These are phyloP conservation scores for Columba guinea DNA, from an alignment of 2,797 vertebrate genomes.

Conservation along the genomic window DNA sequence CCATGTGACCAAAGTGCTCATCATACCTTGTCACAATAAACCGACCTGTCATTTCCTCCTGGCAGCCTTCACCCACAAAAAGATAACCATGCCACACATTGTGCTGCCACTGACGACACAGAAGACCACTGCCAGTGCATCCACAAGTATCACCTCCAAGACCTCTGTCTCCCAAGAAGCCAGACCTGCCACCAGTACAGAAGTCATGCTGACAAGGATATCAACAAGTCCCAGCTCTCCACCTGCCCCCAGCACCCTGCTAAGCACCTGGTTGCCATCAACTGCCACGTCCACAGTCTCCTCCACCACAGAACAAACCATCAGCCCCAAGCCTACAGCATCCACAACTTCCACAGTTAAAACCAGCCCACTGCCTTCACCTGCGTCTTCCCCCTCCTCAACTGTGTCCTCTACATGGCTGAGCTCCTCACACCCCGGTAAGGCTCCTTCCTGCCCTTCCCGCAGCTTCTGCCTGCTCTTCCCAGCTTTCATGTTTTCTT, in stretches of 20 bases:
- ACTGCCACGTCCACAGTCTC: not conserved
- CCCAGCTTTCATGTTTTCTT: not conserved
- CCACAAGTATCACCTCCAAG: not conserved
- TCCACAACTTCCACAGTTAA: not conserved
- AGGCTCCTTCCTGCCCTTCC: not conserved
- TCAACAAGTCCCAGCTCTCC: not conserved
- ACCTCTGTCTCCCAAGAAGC: not conserved
- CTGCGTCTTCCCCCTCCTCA: not conserved
- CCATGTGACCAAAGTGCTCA: accelerated
- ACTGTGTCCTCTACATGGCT: not conserved
- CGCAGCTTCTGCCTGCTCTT: not conserved
- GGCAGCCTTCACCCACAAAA: not conserved
- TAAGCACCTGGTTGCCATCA: not conserved
- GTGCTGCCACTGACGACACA: not conserved
- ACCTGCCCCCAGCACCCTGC: not conserved
- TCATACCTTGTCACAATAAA: accelerated
- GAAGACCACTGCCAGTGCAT: not conserved
- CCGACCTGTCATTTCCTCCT: accelerated
- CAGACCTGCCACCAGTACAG: not conserved
- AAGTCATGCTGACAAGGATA: not conserved
- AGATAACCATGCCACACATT: not conserved
- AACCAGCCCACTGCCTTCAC: not conserved
- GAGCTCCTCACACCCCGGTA: not conserved
- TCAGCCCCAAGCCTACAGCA: not conserved
- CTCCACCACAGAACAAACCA: not conserved